Conservation (phyloP, 2,113 vertebrate species). For the Carollia perspicillata region DNA sequence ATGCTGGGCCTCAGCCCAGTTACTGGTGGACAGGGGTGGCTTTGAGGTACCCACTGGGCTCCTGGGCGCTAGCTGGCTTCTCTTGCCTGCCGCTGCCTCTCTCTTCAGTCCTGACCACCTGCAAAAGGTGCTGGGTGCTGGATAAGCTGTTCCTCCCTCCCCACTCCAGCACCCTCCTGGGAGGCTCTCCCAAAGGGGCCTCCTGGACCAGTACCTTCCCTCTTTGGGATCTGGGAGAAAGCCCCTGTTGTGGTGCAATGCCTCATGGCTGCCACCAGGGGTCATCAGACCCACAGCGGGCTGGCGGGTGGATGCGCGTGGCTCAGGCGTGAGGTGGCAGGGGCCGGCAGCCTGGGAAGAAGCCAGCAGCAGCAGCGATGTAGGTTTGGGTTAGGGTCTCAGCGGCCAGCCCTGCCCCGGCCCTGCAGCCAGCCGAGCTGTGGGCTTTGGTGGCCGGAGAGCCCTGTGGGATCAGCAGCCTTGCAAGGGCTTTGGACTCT, state of each 20-base stretch:
- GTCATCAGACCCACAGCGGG: constrained; percentile 20
- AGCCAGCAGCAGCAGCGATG: rapidly evolving
- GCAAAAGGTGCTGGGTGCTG: too few relatives aligned
- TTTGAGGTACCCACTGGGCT: too few relatives aligned
- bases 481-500: neutral
- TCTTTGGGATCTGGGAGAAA: neutral
- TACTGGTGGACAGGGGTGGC: rapidly evolving
- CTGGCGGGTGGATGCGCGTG: neutral
- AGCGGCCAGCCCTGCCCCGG: neutral
- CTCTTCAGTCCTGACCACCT: neutral
- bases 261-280: constrained; percentile 15
- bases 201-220: too few relatives aligned
- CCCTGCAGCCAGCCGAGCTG: neutral
- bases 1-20: neutral
- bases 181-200: neutral
- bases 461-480: neutral
- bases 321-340: neutral
- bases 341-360: neutral
- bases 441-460: rapidly evolving
- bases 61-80: neutral
- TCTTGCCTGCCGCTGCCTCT: neutral
- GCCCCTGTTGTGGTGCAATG: rapidly evolving
- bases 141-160: neutral
- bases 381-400: neutral
- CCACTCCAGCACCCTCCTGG: neutral